These are phyloP conservation scores for Aporophyla nigra DNA, from an alignment of 2,888 invertebrate species.

Conservation along the genomic window DNA sequence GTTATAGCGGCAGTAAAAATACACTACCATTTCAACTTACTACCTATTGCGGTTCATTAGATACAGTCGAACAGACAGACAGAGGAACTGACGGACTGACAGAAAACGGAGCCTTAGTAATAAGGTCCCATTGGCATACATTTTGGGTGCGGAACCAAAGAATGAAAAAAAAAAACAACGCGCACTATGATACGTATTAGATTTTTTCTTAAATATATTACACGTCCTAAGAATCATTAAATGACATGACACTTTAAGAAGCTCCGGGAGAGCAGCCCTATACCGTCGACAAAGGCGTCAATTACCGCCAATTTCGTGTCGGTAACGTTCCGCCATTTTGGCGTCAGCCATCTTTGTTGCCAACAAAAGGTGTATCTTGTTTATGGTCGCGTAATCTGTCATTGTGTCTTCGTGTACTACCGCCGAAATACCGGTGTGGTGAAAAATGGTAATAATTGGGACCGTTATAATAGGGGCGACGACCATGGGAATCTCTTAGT, in stretches of 20 bases:
- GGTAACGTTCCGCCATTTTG: conserved; percentile 67
- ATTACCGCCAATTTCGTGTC: conserved; percentile 73
- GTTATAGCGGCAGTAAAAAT: too few relatives aligned
- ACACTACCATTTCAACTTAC: too few relatives aligned
- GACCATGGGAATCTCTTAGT: conserved; percentile 14
- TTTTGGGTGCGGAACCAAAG: too few relatives aligned
- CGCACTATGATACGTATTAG: background rate
- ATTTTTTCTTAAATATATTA: conserved; percentile 25
- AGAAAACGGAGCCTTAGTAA: too few relatives aligned
- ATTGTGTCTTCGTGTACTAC: conserved; percentile 47
- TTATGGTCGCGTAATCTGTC: conserved; percentile 63
- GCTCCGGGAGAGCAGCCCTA: conserved; percentile 57
- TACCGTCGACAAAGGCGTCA: conserved; percentile 66
- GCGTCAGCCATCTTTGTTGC: conserved; percentile 67
- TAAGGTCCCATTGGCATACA: too few relatives aligned
- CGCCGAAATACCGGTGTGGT: conserved; percentile 47
- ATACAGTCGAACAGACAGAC: too few relatives aligned
- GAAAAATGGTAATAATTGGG: conserved; percentile 38
- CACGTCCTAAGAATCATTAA: conserved; percentile 45
- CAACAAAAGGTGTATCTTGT: conserved; percentile 68
- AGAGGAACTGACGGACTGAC: too few relatives aligned
- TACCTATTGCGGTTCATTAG: too few relatives aligned
- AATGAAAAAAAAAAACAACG: conserved; percentile 1
- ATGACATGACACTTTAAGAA: conserved; percentile 58
- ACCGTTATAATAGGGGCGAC: conserved; percentile 32